Evolutionary conservation across 2,888 invertebrate species (phyloP), one percentile per base, ranked within the genome.

Genomic region (Zootermopsis nevadensis): DNA sequence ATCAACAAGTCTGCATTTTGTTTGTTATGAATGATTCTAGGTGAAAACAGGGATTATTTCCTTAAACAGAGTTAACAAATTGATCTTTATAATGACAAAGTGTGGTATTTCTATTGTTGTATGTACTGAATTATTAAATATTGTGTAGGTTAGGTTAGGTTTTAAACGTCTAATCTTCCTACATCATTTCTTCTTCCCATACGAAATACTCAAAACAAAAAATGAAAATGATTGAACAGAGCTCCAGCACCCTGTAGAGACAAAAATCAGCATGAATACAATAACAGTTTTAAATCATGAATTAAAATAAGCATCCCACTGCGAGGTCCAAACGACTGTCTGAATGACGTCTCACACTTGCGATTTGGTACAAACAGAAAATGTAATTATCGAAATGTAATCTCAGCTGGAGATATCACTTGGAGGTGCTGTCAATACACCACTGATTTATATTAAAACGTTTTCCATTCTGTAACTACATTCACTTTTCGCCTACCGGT

Each of bases 201-300:
- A 42, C 1, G 8, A 42, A 42, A 15, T 15, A 42, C 38, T 1
- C 15, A 42, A 42, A n/a, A n/a, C n/a, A n/a, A n/a, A n/a, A n/a
- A n/a, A n/a, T 15, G 12, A n/a, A 55, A 19, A n/a, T 1, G 55
- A 15, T 4, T n/a, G 31, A 67, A 67, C 31, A 27, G 2, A 2
- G 33, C 10, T 69, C 33, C 31, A 69, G 22, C 19, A 12, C 33
- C 69, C 69, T 15, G 69, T 69, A 33, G 69, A 8, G 69, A 69
- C 33, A 8, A 10, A 69, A 69, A 33, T 31, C 69, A 69, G 69
- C 33, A 19, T 69, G 69, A 69, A 69, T 69, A 69, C 19, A 69
- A 69, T 31, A 69, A 69, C 22, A 33, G 10, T 27, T 33, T 69
- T 31, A 33, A 33, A 69, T 33, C 69, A 12, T 10, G 22, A 15